Evolutionary conservation across 2,888 invertebrate species (phyloP).

Genomic region (Chouioia cunea): DNA sequence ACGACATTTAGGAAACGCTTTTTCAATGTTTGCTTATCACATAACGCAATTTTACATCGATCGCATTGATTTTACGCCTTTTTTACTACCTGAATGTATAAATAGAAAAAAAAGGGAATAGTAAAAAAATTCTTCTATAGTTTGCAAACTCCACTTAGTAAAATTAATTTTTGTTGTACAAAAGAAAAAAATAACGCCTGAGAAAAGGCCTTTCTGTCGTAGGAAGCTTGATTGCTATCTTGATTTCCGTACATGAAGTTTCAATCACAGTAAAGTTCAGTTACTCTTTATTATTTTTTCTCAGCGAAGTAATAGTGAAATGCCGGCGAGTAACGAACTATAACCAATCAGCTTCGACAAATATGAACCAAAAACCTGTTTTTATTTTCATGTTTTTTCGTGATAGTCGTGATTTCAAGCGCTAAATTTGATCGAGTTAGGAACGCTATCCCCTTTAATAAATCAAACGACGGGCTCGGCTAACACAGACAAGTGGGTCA

Average conservation of each 20-base stretch:
- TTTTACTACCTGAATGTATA: conserved; percentile 1
- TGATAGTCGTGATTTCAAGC: not conserved
- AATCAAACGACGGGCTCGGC: conserved; percentile 7
- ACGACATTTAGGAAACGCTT: conserved; percentile 8
- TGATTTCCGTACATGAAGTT: too few species aligned
- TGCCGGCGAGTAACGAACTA: too few species aligned
- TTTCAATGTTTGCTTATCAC: not conserved
- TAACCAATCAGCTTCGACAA: too few species aligned
- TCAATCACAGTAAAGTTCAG: too few species aligned
- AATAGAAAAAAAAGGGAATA: not conserved
- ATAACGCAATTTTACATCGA: conserved; percentile 24
- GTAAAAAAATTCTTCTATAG: not conserved
- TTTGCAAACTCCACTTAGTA: not conserved
- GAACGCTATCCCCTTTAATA: conserved; percentile 8
- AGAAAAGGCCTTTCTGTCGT: too few species aligned
- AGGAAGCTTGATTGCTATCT: too few species aligned
- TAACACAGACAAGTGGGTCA: conserved; percentile 19
- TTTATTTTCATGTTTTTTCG: too few species aligned
- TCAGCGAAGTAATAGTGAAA: too few species aligned
- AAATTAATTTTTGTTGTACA: not conserved
- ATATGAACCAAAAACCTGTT: too few species aligned
- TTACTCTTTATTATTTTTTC: too few species aligned
- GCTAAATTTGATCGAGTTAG: conserved; percentile 24
- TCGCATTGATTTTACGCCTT: conserved; percentile 17
- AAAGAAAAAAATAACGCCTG: too few species aligned